Percentiles rank a stretch among this genome's conserved stretches.
Conservation (phyloP, 2,888 invertebrate species). For the Thecophora atra region DNA sequence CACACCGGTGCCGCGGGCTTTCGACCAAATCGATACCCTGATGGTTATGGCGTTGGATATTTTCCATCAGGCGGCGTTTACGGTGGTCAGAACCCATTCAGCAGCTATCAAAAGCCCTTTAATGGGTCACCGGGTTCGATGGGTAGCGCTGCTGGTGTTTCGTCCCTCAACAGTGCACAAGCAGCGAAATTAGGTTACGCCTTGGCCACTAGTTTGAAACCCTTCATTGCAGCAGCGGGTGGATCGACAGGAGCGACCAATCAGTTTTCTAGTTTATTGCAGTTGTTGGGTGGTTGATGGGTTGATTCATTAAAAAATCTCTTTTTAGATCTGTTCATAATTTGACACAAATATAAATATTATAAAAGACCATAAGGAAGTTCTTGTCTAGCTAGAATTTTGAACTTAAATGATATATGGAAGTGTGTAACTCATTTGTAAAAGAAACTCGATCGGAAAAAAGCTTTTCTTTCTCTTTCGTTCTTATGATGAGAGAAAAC, state of each 20-base stretch:
- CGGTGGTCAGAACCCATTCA: constrained; percentile 18
- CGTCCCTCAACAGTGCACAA: neutral
- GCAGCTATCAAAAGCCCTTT: neutral
- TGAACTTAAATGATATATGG: too few relatives aligned
- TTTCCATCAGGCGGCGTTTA: constrained; percentile 24
- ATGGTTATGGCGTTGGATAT: constrained; percentile 34
- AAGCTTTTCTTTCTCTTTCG: too few relatives aligned
- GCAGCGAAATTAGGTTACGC: constrained; percentile 10
- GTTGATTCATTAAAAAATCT: too few relatives aligned
- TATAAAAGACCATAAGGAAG: too few relatives aligned
- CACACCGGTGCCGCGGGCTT: neutral
- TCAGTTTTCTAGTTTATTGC: neutral
- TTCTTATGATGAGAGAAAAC: too few relatives aligned
- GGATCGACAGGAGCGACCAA: neutral
- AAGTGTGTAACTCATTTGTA: too few relatives aligned
- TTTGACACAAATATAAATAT: too few relatives aligned
- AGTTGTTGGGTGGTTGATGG: neutral
- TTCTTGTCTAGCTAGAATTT: too few relatives aligned
- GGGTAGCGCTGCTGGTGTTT: neutral
- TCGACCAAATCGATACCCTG: constrained; percentile 24
- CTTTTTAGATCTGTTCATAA: too few relatives aligned
- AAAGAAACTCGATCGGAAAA: too few relatives aligned
- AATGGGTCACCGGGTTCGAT: neutral
- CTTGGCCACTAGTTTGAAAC: neutral
- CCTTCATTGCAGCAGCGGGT: neutral